phyloP scores from a whole-genome alignment of 2,797 vertebrate species.

The Etheostoma nigrum region DNA sequence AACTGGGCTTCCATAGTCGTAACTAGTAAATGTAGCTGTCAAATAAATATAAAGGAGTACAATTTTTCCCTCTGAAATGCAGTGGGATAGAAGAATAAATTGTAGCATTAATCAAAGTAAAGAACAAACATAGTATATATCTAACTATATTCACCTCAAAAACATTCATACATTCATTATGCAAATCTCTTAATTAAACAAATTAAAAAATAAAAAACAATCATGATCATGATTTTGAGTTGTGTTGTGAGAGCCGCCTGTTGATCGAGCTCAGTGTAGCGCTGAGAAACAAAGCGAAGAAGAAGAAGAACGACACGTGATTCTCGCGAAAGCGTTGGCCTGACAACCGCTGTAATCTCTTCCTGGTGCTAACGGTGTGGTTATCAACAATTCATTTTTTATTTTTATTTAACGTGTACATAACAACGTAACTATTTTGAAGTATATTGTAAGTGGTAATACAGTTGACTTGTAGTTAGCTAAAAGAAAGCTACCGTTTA shows the following conservation, averaged over 20 bases:
- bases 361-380: constrained; percentile 49
- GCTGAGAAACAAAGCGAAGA: constrained; percentile 16
- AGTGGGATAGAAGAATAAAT: not conserved
- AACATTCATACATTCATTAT: not conserved
- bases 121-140: not conserved
- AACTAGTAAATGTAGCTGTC: not conserved
- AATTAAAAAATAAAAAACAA: fast-evolving
- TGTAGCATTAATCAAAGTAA: not conserved
- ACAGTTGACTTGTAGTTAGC: not conserved
- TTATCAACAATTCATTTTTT: not conserved
- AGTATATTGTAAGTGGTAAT: not conserved
- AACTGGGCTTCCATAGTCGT: too few species aligned
- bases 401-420: not conserved
- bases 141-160: not conserved
- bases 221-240: not conserved
- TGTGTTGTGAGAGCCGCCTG: constrained; percentile 7
- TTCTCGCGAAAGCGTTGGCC: constrained; percentile 61
- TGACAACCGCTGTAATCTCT: constrained; percentile 71
- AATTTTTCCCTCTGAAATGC: not conserved
- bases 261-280: constrained; percentile 52
- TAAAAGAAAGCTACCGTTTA: not conserved
- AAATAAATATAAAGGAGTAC: not conserved
- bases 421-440: fast-evolving
- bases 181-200: not conserved
- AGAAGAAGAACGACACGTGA: constrained; percentile 57